These are phyloP conservation scores for Cheilinus undulatus DNA, from an alignment of 2,113 vertebrate species.

Conservation along the genomic window DNA sequence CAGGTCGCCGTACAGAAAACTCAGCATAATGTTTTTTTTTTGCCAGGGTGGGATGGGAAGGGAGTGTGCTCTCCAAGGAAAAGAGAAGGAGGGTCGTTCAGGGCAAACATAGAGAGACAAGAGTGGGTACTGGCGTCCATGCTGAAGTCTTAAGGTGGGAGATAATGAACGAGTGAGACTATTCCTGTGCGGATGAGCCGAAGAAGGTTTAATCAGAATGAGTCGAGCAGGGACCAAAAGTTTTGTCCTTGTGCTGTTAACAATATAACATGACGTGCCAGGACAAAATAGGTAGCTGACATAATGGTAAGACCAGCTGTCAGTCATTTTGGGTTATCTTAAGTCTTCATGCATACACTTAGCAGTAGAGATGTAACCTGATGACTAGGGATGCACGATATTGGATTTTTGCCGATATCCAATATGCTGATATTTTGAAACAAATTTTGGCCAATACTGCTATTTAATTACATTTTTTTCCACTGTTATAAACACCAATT, in stretches of 20 bases:
- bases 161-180: conserved; percentile 35
- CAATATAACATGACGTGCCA: not conserved
- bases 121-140: conserved; percentile 36
- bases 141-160: conserved; percentile 43
- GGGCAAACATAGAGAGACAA: conserved; percentile 56
- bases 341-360: not conserved
- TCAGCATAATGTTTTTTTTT: conserved; percentile 78
- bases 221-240: conserved; percentile 24
- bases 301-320: conserved; percentile 3
- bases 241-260: conserved; percentile 42
- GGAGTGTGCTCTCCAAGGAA: conserved; percentile 42
- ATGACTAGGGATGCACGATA: no score
- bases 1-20: conserved; percentile 73
- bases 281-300: conserved; percentile 21
- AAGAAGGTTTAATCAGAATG: conserved; percentile 30
- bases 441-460: no score
- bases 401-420: no score
- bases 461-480: no score
- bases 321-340: not conserved
- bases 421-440: no score
- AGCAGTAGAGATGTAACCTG: no score
- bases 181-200: conserved; percentile 15
- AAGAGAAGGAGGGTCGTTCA: conserved; percentile 61
- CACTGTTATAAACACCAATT: no score
- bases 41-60: conserved; percentile 30